Base-by-base conservation (phyloP, 2,113 vertebrate genomes). In the Arothron firmamentum region DNA sequence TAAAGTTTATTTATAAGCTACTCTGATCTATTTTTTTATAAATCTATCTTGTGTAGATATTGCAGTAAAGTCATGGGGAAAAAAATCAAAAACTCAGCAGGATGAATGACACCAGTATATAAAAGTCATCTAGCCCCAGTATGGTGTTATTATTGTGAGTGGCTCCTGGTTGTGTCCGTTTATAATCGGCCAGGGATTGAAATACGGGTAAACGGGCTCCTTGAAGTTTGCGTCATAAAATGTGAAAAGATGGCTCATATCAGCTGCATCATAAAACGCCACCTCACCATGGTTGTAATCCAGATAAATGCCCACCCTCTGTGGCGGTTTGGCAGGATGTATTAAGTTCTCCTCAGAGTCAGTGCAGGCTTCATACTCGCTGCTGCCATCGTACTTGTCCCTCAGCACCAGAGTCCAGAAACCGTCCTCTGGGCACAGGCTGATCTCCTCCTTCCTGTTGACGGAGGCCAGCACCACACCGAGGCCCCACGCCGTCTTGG, bases 401-500 rank as follows among this genome's bases (percentile, higher is more conserved):
- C 92, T 77, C 73, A 91, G 82, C 28, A 91, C 90, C n/a, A 94
- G 54, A 0, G 91, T 90, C 93, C 93, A 94, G 73, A 93, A 94
- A 46, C 93, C 93, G 0, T 93, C 93, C 42, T 93, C 90, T 0
- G 93, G 93, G n/a, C 90, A 92, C 45, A 94, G 87, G 83, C 85
- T 93, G 74, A 93, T 90, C 81, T 87, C 91, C 0, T 79, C 90
- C 9, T 90, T 89, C 46, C 93, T 72, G 87, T 94, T 92, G 59
- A 94, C 92, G 0, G 83, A 75, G 45, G 90, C 87, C 0, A 67
- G 70, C 0, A 91, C 93, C 75, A 95, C 92, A 0, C 93, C 93
- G 20, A 94, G 84, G 53, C 93, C 93, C 93, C 93, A 94, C 11
- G 93, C 93, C 2, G 90, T 92, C 72, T 94, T 94, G 51, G 59